Percentiles rank a stretch among this genome's conserved stretches.
Conservation (phyloP, 1,140 invertebrate genomes). For the Trigoniulus corallinus region DNA sequence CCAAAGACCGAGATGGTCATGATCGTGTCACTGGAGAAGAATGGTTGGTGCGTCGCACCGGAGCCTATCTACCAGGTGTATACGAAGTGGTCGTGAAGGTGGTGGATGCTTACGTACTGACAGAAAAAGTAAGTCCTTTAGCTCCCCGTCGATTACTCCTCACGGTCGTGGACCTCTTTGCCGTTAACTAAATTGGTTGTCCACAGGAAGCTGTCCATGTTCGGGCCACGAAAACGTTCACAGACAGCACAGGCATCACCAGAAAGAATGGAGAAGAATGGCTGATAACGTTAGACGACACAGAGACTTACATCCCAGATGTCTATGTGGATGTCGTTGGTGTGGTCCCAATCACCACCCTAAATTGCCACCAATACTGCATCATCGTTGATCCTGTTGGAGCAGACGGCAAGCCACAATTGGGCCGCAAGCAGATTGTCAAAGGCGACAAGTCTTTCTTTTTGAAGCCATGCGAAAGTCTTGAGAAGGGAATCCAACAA, state of each 20-base stretch:
- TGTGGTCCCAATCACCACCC: constrained; percentile 28
- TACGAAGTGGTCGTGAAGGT: constrained; percentile 33
- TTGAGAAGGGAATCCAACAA: constrained; percentile 32
- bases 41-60: constrained; percentile 32
- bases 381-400: constrained; percentile 32
- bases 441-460: constrained; percentile 35
- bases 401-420: constrained; percentile 27
- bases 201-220: constrained; percentile 32
- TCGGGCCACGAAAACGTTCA: constrained; percentile 29
- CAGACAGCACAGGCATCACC: constrained; percentile 27
- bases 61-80: constrained; percentile 34
- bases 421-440: constrained; percentile 31
- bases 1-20: constrained; percentile 26
- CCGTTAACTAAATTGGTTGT: neutral
- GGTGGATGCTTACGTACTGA: constrained; percentile 31
- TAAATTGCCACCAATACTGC: constrained; percentile 33
- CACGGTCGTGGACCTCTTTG: neutral
- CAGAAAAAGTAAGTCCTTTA: constrained; percentile 26
- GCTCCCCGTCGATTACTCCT: no score
- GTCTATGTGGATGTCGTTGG: constrained; percentile 35
- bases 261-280: constrained; percentile 37
- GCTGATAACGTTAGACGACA: constrained; percentile 30
- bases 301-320: constrained; percentile 33
- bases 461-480: constrained; percentile 29
- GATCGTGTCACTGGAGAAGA: constrained; percentile 32